Evolutionary conservation across 2,797 vertebrate species (phyloP).

Genomic region (Babyrousa celebensis): DNA sequence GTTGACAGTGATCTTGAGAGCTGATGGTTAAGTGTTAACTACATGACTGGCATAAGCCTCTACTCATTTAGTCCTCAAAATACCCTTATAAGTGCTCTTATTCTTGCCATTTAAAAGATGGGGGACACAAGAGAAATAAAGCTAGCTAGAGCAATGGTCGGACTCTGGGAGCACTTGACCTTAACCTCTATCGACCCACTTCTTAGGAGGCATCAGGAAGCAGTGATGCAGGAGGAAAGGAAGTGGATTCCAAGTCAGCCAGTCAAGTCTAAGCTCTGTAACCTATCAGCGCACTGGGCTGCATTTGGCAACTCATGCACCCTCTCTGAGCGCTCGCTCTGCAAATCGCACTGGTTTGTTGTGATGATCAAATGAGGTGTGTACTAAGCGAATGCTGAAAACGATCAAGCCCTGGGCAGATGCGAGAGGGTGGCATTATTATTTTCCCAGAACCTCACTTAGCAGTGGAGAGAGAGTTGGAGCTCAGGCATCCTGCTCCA

Average conservation of each 20-base stretch:
- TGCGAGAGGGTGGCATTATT: not conserved
- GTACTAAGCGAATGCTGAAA: not conserved
- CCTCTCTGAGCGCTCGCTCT: not conserved
- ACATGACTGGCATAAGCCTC: not conserved
- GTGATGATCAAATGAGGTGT: not conserved
- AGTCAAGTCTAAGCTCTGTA: not conserved
- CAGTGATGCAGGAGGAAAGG: not conserved
- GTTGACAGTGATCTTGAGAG: not conserved
- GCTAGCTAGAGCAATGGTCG: not conserved
- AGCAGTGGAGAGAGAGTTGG: not conserved
- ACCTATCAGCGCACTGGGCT: not conserved
- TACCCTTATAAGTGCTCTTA: not conserved
- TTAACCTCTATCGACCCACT: not conserved
- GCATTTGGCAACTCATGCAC: not conserved
- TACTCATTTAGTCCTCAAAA: constrained; percentile 23
- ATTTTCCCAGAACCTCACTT: not conserved
- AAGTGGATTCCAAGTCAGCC: not conserved
- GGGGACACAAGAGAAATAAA: constrained; percentile 13
- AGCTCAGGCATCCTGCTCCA: not conserved
- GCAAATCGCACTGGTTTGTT: not conserved
- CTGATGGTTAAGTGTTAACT: not conserved
- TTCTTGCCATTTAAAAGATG: constrained; percentile 35
- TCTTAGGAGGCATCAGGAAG: not conserved
- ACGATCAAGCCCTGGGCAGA: not conserved
- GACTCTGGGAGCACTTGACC: not conserved